phyloP scores from a whole-genome alignment of 2,113 vertebrate genomes.

The Elaphurus davidianus region DNA sequence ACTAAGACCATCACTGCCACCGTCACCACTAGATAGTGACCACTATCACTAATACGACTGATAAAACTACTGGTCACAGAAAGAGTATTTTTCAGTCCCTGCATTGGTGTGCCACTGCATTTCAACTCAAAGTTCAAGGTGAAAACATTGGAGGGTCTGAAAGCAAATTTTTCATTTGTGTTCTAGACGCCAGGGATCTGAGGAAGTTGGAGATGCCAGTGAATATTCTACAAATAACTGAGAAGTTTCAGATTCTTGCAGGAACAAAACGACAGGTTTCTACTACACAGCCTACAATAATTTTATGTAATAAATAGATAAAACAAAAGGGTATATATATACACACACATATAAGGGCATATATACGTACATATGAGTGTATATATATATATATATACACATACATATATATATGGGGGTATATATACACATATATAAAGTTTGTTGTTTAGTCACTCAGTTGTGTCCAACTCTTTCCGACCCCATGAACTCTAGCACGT shows the following conservation, averaged over 20 bases:
- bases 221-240: neutral
- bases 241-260: neutral
- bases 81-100: neutral
- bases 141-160: neutral
- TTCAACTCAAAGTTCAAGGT: neutral
- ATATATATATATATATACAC: neutral
- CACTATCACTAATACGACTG: neutral
- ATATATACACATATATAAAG: neutral
- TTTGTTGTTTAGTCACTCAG: neutral
- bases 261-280: neutral
- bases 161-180: neutral
- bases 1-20: neutral
- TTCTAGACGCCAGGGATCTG: neutral
- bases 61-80: neutral
- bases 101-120: neutral
- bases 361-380: too few species aligned
- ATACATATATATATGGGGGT: neutral
- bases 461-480: neutral
- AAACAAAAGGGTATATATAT: neutral
- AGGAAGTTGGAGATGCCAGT: neutral
- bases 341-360: neutral
- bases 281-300: neutral
- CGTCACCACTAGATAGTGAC: neutral
- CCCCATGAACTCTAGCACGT: neutral
- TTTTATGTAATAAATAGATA: neutral